Evolutionary conservation across 2,888 invertebrate species (phyloP).

Genomic region (Drosophila helvetica): DNA sequence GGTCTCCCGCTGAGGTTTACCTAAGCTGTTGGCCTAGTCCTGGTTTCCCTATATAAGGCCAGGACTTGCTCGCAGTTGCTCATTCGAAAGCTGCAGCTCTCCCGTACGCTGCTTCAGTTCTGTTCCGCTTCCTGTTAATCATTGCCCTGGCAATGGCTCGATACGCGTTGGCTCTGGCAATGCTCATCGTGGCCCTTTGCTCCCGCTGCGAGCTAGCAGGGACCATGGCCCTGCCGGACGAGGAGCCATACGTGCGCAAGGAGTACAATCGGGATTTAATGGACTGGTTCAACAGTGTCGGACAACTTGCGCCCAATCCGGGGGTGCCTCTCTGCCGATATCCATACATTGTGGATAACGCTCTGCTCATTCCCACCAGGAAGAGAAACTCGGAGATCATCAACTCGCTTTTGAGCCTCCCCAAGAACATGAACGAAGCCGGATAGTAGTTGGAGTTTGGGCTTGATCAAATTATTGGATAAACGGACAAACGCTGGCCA

Average conservation of each 20-base stretch:
- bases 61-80: slow-evolving; percentile 17
- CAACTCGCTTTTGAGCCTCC: slow-evolving; percentile 90
- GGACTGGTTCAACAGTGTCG: slow-evolving; percentile 77
- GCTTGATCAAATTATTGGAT: neutral
- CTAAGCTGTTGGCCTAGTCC: slow-evolving; percentile 37
- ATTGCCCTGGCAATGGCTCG: slow-evolving; percentile 46
- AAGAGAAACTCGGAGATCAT: slow-evolving; percentile 90
- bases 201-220: slow-evolving; percentile 29
- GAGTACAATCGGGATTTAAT: slow-evolving; percentile 81
- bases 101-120: slow-evolving; percentile 22
- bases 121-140: neutral
- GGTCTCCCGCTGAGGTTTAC: slow-evolving; percentile 69
- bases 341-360: slow-evolving; percentile 69
- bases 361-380: slow-evolving; percentile 84
- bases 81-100: slow-evolving; percentile 48
- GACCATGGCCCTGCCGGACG: slow-evolving; percentile 78
- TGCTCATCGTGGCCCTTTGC: slow-evolving; percentile 47
- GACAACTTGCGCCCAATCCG: slow-evolving; percentile 73
- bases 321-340: slow-evolving; percentile 70
- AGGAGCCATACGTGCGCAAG: slow-evolving; percentile 82
- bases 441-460: slow-evolving; percentile 85
- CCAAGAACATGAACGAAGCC: slow-evolving; percentile 90
- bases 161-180: slow-evolving; percentile 38
- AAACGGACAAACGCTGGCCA: slow-evolving; percentile 6
- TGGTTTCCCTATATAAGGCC: slow-evolving; percentile 63